Evolutionary conservation across 2,797 vertebrate genomes (phyloP).

Genomic region (Enteromius trimaculatus): DNA sequence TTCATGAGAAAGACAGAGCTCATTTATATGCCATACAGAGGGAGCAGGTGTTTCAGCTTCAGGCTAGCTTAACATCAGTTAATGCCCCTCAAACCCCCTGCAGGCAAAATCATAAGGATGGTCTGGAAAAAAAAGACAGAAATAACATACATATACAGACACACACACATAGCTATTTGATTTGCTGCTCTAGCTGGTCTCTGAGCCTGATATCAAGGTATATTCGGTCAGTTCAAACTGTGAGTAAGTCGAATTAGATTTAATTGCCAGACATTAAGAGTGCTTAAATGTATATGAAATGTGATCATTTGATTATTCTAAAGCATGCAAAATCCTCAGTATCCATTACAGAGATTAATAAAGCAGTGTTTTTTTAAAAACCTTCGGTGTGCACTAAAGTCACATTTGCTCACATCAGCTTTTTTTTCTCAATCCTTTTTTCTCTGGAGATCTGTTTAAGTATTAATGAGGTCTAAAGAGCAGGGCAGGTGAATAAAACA

Average conservation of each 20-base stretch:
- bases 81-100: conserved; percentile 44
- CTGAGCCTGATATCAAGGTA: background rate
- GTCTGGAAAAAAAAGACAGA: conserved; percentile 14
- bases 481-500: conserved; percentile 57
- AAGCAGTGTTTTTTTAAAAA: conserved; percentile 10
- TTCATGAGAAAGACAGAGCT: conserved; percentile 31
- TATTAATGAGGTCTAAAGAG: conserved; percentile 59
- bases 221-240: background rate
- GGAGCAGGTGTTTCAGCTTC: conserved; percentile 60
- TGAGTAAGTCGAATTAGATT: background rate
- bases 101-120: conserved; percentile 43
- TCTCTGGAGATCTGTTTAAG: conserved; percentile 39
- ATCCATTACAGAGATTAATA: conserved; percentile 14
- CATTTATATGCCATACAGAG: conserved; percentile 52
- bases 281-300: background rate
- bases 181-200: background rate
- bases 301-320: background rate
- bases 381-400: conserved; percentile 10
- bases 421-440: conserved; percentile 32
- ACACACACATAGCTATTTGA: background rate
- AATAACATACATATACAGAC: too few relatives aligned
- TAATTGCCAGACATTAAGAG: background rate
- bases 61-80: conserved; percentile 55
- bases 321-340: background rate
- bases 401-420: conserved; percentile 31